Evolutionary conservation across 2,113 vertebrate genomes (phyloP).

Genomic region (Myocastor coypus): DNA sequence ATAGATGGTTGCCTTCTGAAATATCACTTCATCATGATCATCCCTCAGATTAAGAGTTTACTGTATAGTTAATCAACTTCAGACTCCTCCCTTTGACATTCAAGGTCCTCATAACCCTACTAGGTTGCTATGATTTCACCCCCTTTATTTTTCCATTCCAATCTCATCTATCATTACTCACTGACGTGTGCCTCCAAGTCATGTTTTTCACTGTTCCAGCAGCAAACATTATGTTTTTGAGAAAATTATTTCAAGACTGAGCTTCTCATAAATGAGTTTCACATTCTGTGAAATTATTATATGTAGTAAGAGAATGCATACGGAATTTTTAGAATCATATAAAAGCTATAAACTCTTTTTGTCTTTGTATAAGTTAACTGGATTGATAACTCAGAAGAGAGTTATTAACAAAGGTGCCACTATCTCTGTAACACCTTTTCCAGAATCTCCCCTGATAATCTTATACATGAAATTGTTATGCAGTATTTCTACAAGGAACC

Average conservation of each 20-base stretch:
- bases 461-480: not conserved
- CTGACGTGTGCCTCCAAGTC: not conserved
- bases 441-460: not conserved
- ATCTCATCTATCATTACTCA: not conserved
- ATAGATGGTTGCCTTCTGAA: not conserved
- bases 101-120: not conserved
- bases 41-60: not conserved
- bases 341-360: not conserved
- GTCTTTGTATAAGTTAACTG: not conserved
- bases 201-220: not conserved
- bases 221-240: not conserved
- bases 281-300: not conserved
- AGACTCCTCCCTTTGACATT: not conserved
- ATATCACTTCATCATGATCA: not conserved
- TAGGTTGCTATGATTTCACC: not conserved
- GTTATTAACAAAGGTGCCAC: not conserved
- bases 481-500: not conserved
- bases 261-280: not conserved
- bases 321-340: not conserved
- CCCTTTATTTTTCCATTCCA: not conserved
- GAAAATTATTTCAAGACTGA: constrained; percentile 11
- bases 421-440: not conserved
- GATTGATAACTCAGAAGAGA: not conserved
- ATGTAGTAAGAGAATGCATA: not conserved
- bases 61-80: not conserved